Conservation (phyloP, 2,888 invertebrate genomes). For the Polietes domitor region DNA sequence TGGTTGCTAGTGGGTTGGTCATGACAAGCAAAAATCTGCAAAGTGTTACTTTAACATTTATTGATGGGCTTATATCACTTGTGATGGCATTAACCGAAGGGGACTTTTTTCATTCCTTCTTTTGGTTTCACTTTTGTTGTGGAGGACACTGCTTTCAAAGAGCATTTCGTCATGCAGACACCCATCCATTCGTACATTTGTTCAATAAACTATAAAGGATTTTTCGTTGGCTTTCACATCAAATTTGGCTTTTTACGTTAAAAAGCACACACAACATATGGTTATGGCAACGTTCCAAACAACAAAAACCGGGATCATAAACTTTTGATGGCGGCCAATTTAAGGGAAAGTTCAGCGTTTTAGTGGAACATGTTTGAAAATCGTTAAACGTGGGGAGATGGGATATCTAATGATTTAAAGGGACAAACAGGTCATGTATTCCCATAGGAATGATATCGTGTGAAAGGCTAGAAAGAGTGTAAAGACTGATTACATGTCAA, state of each 20-base stretch:
- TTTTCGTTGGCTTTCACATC: background rate
- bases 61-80: constrained; percentile 48
- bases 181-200: background rate
- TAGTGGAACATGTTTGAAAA: too few species aligned
- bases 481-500: too few species aligned
- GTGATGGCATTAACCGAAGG: constrained; percentile 46
- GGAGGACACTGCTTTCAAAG: background rate
- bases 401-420: too few species aligned
- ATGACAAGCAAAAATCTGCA: constrained; percentile 27
- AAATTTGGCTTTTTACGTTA: background rate
- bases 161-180: background rate
- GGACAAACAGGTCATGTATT: too few species aligned
- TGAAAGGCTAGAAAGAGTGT: too few species aligned
- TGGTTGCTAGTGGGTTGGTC: background rate
- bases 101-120: constrained; percentile 40
- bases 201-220: background rate
- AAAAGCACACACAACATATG: background rate
- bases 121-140: background rate
- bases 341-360: too few species aligned
- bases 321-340: background rate
- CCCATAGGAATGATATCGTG: too few species aligned
- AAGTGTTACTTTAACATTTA: constrained; percentile 42
- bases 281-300: background rate
- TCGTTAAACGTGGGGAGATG: too few species aligned
- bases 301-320: background rate